A percentile compares a stretch with the other conserved stretches of the same genome.
Evolutionary conservation across 1,140 invertebrate genomes (phyloP).

Genomic region (Eupristina koningsbergeri): DNA sequence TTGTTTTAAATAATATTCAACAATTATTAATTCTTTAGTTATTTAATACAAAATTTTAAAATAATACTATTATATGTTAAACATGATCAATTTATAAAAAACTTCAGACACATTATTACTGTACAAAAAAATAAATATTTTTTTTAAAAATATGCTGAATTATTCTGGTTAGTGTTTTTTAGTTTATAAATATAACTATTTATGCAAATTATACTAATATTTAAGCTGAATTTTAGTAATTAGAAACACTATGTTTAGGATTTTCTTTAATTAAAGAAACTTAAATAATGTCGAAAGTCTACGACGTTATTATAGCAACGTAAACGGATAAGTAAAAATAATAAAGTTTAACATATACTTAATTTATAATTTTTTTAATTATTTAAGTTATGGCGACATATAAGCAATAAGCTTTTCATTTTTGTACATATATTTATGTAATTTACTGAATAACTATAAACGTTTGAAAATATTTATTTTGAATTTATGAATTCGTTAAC

Average conservation of each 20-base stretch:
- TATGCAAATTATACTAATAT: neutral
- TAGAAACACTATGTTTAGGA: neutral
- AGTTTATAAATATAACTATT: neutral
- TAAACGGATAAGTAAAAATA: neutral
- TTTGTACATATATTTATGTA: neutral
- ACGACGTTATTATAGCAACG: neutral
- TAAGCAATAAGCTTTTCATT: neutral
- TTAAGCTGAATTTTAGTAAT: neutral
- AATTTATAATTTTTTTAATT: neutral
- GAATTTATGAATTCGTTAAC: neutral
- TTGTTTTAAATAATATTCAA: too few species aligned
- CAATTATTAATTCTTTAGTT: too few species aligned
- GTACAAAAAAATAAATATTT: neutral
- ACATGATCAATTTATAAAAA: too few species aligned
- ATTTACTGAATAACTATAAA: neutral
- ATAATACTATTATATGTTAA: too few species aligned
- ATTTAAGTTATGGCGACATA: neutral
- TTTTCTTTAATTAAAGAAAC: neutral
- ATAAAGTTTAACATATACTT: neutral
- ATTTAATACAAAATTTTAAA: too few species aligned
- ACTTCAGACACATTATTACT: too few species aligned
- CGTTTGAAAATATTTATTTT: neutral
- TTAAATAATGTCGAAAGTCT: slow-evolving; percentile 2
- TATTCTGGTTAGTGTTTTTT: neutral
- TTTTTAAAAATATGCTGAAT: neutral